Evolutionary conservation across 2,888 invertebrate genomes (phyloP).

Genomic region (Panzeria rudis): DNA sequence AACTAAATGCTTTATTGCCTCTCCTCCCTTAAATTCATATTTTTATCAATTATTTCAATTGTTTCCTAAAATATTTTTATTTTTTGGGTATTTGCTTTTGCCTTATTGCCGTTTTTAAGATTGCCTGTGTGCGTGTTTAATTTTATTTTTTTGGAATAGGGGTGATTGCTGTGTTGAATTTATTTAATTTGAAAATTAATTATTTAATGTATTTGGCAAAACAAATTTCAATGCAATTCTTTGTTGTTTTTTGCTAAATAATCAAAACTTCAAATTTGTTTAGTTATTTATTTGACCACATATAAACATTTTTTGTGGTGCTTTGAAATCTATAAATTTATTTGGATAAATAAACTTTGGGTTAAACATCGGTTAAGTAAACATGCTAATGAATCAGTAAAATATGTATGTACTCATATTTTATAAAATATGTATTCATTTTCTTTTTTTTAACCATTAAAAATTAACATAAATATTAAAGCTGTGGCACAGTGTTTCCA

Average conservation of each 20-base stretch:
- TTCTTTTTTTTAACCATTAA: background rate
- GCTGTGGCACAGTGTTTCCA: too few relatives aligned
- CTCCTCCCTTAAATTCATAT: slow-evolving; percentile 10
- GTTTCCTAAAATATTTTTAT: slow-evolving; percentile 29
- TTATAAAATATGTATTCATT: background rate
- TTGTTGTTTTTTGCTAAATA: slow-evolving; percentile 10
- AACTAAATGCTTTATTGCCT: slow-evolving; percentile 45
- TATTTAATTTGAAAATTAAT: slow-evolving; percentile 29
- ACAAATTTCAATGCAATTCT: slow-evolving; percentile 1
- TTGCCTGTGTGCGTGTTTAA: background rate
- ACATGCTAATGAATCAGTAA: background rate
- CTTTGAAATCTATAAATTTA: background rate
- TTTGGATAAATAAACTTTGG: background rate
- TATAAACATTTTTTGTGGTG: slow-evolving; percentile 7
- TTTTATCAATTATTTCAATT: slow-evolving; percentile 44
- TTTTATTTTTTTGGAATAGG: background rate
- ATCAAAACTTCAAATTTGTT: slow-evolving; percentile 1
- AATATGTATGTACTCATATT: background rate
- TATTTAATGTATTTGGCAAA: slow-evolving; percentile 30
- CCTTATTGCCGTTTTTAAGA: background rate
- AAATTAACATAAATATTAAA: background rate
- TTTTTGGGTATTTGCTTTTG: background rate
- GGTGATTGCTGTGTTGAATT: slow-evolving; percentile 20
- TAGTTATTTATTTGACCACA: slow-evolving; percentile 38
- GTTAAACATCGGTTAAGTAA: background rate